Base-by-base conservation (phyloP, 2,797 vertebrate genomes). In the Hydrophis major region DNA sequence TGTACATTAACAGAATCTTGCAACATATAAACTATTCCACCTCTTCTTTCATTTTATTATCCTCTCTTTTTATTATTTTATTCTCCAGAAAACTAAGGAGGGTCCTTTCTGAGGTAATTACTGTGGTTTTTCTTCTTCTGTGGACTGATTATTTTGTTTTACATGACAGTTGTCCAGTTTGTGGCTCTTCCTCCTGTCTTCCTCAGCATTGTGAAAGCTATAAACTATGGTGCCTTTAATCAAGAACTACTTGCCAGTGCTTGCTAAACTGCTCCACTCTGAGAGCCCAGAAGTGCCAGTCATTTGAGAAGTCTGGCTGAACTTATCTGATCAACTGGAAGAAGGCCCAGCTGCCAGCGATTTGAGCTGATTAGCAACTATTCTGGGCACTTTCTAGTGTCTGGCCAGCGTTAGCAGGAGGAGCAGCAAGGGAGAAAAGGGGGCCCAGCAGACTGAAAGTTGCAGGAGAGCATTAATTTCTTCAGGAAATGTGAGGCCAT, bases 321-420 rank as follows among this genome's bases (percentile, higher is more conserved):
- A 53, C 42, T 16, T 83, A 53, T 92, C 28, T 37, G 56, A 14
- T n/a, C 56, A 32, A 56, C 16, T 90, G 32, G 89, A 93, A 90
- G 86, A 89, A 22, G 74, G 27, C 63, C 10, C 87, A 92, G 78
- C 88, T 92, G 92, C 78, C 78, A 90, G 60, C 32, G 27, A 50
- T 93, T 93, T 89, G 60, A 87, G 53, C 22, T 86, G 59, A 93
- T 90, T 90, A 92, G 56, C 59, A 60, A 89, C 69, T 14, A 14
- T 83, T 57, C 69, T 20, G 61, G 87, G 78, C 91, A 59, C 37
- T 83, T 61, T 55, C 25, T 4, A 22, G 69, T 83, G 88, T 20
- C 2, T 83, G 87, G 69, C 42, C 92, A 27, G 42, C 12, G 61
- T 12, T 89, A 57, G 56, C 87, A 83, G 69, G 60, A 83, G 78